Evolutionary conservation across 2,113 vertebrate genomes (phyloP).

Genomic region (Otolemur garnettii): DNA sequence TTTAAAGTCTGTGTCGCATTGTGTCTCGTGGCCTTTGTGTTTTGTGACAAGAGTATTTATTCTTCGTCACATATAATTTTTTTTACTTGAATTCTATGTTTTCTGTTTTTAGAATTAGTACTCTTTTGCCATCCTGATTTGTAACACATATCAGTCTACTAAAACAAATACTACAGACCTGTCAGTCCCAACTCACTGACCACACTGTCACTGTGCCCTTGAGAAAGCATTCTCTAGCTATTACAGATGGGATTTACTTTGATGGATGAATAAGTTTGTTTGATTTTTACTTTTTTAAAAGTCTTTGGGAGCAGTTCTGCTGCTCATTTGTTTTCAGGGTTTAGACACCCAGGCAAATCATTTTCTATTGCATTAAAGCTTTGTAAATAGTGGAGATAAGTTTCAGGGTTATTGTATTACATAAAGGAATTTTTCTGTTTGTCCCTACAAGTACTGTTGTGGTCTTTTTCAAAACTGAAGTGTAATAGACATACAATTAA

Average conservation of each 20-base stretch:
- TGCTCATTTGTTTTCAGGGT: constrained; percentile 12
- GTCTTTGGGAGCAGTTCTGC: constrained; percentile 20
- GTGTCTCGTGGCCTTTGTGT: background rate
- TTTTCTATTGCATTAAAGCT: constrained; percentile 19
- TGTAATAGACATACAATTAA: constrained; percentile 17
- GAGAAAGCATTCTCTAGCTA: background rate
- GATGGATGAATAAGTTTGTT: background rate
- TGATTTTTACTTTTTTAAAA: background rate
- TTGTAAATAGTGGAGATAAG: constrained; percentile 13
- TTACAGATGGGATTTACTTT: background rate
- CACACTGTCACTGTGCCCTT: background rate
- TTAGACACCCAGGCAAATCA: constrained; percentile 39
- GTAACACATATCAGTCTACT: background rate
- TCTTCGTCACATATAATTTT: background rate
- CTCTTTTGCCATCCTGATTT: background rate
- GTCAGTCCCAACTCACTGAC: background rate
- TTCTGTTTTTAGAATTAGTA: background rate
- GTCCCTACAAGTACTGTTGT: constrained; percentile 1
- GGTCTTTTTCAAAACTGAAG: background rate
- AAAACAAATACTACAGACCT: background rate
- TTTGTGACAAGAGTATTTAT: background rate
- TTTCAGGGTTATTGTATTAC: constrained; percentile 30
- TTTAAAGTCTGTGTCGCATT: background rate
- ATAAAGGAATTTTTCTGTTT: constrained; percentile 26
- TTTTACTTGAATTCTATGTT: background rate